Conservation (phyloP, 1,140 invertebrate species). For the Caenorhabditis latens region DNA sequence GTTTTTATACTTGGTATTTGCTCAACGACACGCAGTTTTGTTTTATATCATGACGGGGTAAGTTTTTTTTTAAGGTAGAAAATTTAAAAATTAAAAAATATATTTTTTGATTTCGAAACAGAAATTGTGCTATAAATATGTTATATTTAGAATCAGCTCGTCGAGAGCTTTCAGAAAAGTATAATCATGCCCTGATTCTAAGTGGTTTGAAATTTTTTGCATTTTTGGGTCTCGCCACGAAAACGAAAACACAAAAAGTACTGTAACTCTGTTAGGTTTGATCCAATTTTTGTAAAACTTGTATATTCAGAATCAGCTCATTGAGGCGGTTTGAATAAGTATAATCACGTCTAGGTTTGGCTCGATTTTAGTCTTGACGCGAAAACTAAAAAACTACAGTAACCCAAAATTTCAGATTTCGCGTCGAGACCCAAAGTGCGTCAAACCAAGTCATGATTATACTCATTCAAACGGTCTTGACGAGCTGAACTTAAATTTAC, state of each 20-base stretch:
- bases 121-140: too few species aligned
- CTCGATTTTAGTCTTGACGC: too few species aligned
- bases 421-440: not conserved
- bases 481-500: not conserved
- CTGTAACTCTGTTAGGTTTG: too few species aligned
- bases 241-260: too few species aligned
- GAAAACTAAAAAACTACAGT: too few species aligned
- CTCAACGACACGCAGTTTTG: not conserved
- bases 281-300: too few species aligned
- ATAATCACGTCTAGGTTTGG: too few species aligned
- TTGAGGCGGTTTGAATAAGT: not conserved
- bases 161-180: not conserved
- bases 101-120: not conserved
- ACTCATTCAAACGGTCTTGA: not conserved
- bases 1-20: not conserved
- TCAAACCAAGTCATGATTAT: not conserved
- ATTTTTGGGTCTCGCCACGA: not conserved
- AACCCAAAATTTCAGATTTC: too few species aligned
- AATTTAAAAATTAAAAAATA: too few species aligned
- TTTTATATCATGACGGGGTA: slow-evolving; percentile 19
- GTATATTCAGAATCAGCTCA: too few species aligned
- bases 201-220: not conserved
- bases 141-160: not conserved
- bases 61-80: not conserved
- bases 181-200: not conserved